phyloP scores from a whole-genome alignment of 2,888 invertebrate genomes.

The Tachina grossa region DNA sequence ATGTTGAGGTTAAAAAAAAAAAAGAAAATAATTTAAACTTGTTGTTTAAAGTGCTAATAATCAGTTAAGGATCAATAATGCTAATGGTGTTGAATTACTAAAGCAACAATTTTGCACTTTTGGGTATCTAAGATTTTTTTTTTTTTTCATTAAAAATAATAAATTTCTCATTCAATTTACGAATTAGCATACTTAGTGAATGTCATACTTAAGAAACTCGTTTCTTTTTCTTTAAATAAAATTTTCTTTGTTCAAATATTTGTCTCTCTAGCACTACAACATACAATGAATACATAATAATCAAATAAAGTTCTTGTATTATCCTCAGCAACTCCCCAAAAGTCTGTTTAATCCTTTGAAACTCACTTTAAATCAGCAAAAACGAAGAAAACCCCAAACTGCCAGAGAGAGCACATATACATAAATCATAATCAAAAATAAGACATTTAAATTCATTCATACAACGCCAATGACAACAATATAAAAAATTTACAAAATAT shows the following conservation, averaged over 20 bases:
- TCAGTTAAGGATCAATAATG: conserved; percentile 44
- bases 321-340: conserved; percentile 24
- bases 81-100: conserved; percentile 30
- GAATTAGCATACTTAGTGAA: conserved; percentile 1
- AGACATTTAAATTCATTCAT: conserved; percentile 58
- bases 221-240: neutral
- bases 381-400: conserved; percentile 20
- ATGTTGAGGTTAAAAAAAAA: conserved; percentile 3
- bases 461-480: conserved; percentile 59
- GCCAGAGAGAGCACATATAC: neutral
- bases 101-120: conserved; percentile 7
- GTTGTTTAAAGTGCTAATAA: conserved; percentile 37
- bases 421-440: conserved; percentile 68
- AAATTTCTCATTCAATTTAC: neutral
- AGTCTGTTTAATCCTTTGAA: conserved; percentile 35
- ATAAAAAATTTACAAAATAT: conserved; percentile 63
- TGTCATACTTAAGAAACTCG: neutral
- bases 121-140: neutral
- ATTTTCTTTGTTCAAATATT: conserved; percentile 26
- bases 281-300: conserved; percentile 37
- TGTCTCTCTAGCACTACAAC: neutral
- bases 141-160: neutral
- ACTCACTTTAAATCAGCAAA: neutral
- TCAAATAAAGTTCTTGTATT: conserved; percentile 29
- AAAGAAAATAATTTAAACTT: conserved; percentile 51